Evolutionary conservation across 2,888 invertebrate genomes (phyloP).

Genomic region (Caenorhabditis sp.): DNA sequence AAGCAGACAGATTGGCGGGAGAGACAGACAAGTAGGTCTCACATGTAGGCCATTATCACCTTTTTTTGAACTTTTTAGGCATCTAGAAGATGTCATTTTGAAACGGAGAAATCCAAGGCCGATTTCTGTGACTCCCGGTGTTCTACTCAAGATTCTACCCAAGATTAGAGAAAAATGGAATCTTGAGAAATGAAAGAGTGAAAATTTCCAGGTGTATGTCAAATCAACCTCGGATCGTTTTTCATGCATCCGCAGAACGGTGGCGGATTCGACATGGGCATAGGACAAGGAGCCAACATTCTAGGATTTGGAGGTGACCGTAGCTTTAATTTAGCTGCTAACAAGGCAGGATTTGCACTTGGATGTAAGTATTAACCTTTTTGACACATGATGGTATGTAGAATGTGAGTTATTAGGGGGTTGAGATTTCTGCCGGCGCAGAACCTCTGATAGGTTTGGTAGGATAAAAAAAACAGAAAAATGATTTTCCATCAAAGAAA

Average conservation of each 20-base stretch:
- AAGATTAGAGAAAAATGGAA: no score
- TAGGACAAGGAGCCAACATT: conserved; percentile 77
- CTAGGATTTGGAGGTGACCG: conserved; percentile 79
- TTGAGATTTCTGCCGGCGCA: no score
- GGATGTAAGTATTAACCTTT: conserved; percentile 59
- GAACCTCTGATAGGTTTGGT: no score
- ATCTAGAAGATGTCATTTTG: not conserved
- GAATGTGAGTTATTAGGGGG: no score
- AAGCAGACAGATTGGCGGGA: conserved; percentile 52
- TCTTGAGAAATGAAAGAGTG: no score
- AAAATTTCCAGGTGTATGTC: conserved; percentile 53
- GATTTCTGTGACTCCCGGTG: no score
- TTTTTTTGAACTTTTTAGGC: not conserved
- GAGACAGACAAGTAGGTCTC: conserved; percentile 17
- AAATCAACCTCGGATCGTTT: conserved; percentile 72
- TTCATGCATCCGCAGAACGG: conserved; percentile 66
- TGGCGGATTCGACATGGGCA: conserved; percentile 73
- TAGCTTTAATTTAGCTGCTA: conserved; percentile 69
- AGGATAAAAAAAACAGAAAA: no score
- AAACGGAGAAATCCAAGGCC: no score
- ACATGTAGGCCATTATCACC: conserved; percentile 20
- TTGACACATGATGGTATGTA: not conserved
- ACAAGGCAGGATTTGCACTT: conserved; percentile 66
- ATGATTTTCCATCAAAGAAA: no score
- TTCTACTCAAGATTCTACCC: not conserved